Base-by-base conservation (phyloP, 2,888 invertebrate genomes). In the Aleiodes leptofemur region DNA sequence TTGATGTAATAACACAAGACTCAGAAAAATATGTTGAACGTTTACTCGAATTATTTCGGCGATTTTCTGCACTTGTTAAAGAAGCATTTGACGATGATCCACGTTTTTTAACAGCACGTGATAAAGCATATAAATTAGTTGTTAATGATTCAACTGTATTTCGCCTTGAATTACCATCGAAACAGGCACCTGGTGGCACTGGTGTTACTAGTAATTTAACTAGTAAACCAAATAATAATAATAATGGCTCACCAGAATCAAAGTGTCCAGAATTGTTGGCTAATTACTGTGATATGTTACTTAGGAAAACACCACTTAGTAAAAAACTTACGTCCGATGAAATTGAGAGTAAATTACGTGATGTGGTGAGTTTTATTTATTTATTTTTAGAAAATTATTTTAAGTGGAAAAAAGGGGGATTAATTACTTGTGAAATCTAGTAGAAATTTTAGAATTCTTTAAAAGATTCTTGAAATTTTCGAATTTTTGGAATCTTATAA, bases 211-310 rank as follows among this genome's bases (percentile, higher is more conserved):
- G 38, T 51, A 23, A 14, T 61, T 68, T 85, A n/a, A 86, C 83
- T 72, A 85, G 77, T 72, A 87, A 88, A 82, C 83, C 85, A 6
- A 86, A 81, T 51, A 89, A 86, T 78, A 89, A 88, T 76, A 88
- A 86, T 72, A 90, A 90, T 77, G 90, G 89, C 43, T 90, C 89
- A 75, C 98, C 98, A 4, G 99, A 99, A 90, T 99, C 98, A 81
- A 98, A 98, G 89, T 99, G 99, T 90, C 99, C 99, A 0, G 99
- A 99, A 90, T 93, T 99, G 77, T 92, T 99, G 84, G 99, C 99
- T 72, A 99, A 99, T 90, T 99, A 98, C 92, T 99, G 99, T 94
- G 99, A 99, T 94, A 97, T 99, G 96, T 91, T 99, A 85, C 92
- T 99, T 84, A 92, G 99, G 83, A 96, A 98, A 88, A 99, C 98